A percentile compares a stretch with the other conserved stretches of the same genome.
phyloP scores from a whole-genome alignment of 2,888 invertebrate genomes.

The Branchellion lobata region DNA sequence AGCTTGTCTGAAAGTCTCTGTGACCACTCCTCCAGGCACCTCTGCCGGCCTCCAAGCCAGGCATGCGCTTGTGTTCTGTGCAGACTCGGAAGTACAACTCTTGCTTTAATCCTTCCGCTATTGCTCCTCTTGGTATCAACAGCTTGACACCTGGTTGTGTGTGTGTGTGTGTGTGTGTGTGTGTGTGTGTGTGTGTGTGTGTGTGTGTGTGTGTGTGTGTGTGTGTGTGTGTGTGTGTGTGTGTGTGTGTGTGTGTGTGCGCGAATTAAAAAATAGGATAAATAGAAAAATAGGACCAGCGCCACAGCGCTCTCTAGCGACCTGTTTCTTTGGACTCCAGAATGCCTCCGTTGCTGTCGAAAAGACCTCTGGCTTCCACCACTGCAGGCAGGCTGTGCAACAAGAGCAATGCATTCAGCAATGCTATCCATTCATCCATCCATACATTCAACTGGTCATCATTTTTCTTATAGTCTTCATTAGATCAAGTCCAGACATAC shows the following conservation, averaged over 20 bases:
- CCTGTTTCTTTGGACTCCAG: constrained; percentile 82
- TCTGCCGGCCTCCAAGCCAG: constrained; percentile 85
- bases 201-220: too few species aligned
- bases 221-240: too few species aligned
- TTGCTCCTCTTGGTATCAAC: constrained; percentile 83
- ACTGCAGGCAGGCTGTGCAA: constrained; percentile 59
- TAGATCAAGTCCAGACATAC: too few species aligned
- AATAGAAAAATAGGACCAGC: too few species aligned
- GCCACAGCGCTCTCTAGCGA: too few species aligned
- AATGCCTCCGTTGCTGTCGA: constrained; percentile 69
- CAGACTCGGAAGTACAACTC: constrained; percentile 83
- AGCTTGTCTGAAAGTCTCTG: too few species aligned
- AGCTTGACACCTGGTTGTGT: constrained; percentile 72
- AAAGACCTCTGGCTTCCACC: constrained; percentile 60
- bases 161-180: constrained; percentile 11
- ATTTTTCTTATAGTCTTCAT: constrained; percentile 70
- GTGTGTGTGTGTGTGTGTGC: too few species aligned
- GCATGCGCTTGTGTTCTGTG: constrained; percentile 72
- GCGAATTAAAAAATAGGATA: too few species aligned
- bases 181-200: constrained; percentile 3
- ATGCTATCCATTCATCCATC: too few species aligned
- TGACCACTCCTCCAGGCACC: too few species aligned
- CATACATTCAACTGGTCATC: constrained; percentile 52
- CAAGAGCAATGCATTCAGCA: too few species aligned
- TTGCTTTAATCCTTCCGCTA: constrained; percentile 78